Base-by-base conservation (phyloP, 2,888 invertebrate genomes). In the Notodonta ziczac region DNA sequence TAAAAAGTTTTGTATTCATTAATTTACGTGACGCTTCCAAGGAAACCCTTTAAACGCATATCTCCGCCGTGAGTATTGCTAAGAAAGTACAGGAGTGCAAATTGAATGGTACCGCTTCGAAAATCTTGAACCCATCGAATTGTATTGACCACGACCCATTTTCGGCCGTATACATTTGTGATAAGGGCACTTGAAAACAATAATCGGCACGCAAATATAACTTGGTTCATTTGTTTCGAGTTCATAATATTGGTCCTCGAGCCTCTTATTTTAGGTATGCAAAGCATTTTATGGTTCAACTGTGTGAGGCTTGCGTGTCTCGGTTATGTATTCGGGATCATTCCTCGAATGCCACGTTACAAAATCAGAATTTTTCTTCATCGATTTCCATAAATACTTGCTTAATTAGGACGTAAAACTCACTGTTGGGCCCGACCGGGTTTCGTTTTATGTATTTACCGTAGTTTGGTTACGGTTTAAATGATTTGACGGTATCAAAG, bases 21-120 rank as follows among this genome's bases (percentile, higher is more conserved):
- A 89, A 90, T 90, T 89, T 89, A 89, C 85, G 83, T 78, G 84
- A 86, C 83, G 76, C 78, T 83, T 90, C 82, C 74, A 70, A 76
- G 83, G 85, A 89, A 90, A 85, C 75, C 78, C 76, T 82, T 84
- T 82, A 86, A 84, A 81, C 69, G 79, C 80, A 84, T 83, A 82
- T 77, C 80, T 82, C 73, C 63, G 74, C 75, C 73, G 74, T 82
- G 82, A 82, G 78, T 81, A 72, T 79, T 73, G 70, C 77, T 76
- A 73, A 74, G 80, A 77, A 83, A 82, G 80, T 77, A 74, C 65
- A 63, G 65, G 69, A 70, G 66, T 67, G 70, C 82, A 75, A 78
- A 67, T 54, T 65, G 73, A 73, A 69, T 70, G 70, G 69, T 76
- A 70, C 76, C 50, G 66, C 69, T 69, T 66, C 46, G 32, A 58